These are phyloP conservation scores for Tribolium freemani DNA, from an alignment of 2,888 invertebrate genomes.

Conservation along the genomic window DNA sequence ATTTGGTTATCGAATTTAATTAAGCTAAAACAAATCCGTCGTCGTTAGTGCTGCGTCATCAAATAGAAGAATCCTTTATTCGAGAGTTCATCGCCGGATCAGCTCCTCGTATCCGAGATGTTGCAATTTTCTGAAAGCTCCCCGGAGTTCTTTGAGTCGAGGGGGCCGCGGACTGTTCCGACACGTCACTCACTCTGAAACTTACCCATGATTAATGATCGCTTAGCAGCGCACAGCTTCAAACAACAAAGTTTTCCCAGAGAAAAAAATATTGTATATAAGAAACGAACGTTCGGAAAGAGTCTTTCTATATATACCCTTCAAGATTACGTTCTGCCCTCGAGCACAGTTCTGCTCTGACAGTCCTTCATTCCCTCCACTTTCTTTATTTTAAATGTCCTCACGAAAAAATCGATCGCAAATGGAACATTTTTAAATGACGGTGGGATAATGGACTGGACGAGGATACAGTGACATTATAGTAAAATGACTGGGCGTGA, in stretches of 20 bases:
- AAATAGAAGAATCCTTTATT: slow-evolving; percentile 54
- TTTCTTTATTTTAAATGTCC: slow-evolving; percentile 33
- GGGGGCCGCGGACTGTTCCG: slow-evolving; percentile 66
- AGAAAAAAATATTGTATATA: slow-evolving; percentile 70
- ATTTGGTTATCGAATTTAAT: slow-evolving; percentile 58
- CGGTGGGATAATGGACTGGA: slow-evolving; percentile 25
- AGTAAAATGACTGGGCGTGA: slow-evolving; percentile 63
- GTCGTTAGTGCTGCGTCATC: slow-evolving; percentile 57
- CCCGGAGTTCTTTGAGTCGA: slow-evolving; percentile 66
- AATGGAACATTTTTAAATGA: not conserved
- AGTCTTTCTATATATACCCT: slow-evolving; percentile 69
- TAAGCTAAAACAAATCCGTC: slow-evolving; percentile 64
- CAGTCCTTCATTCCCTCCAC: slow-evolving; percentile 36
- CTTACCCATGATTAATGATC: slow-evolving; percentile 74
- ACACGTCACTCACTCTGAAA: slow-evolving; percentile 71
- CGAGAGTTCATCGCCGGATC: slow-evolving; percentile 62
- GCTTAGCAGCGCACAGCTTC: slow-evolving; percentile 71
- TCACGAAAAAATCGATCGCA: not conserved
- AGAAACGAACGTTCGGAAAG: slow-evolving; percentile 69
- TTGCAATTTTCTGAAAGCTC: slow-evolving; percentile 69
- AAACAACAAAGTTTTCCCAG: slow-evolving; percentile 77
- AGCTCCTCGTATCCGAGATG: slow-evolving; percentile 64
- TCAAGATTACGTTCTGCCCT: slow-evolving; percentile 67
- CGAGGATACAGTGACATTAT: slow-evolving; percentile 58
- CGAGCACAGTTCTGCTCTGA: slow-evolving; percentile 42